A percentile compares a stretch with the other conserved stretches of the same genome.
phyloP scores from a whole-genome alignment of 2,797 vertebrate species.

The Austrolebias charrua region DNA sequence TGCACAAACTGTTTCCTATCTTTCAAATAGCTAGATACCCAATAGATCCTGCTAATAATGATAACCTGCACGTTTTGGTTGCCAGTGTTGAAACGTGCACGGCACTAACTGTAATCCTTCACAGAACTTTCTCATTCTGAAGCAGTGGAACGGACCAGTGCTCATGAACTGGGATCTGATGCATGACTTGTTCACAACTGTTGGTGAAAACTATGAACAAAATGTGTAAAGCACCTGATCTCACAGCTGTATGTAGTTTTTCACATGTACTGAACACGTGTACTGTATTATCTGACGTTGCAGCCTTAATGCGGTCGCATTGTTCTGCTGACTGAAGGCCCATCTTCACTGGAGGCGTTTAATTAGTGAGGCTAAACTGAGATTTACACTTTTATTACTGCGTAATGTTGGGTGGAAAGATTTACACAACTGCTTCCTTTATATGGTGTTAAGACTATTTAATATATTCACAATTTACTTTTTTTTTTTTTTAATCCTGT shows the following conservation, averaged over 20 bases:
- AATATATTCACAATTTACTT: not conserved
- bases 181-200: too few species aligned
- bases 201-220: not conserved
- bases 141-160: too few species aligned
- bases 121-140: too few species aligned
- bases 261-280: not conserved
- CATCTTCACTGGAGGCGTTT: not conserved
- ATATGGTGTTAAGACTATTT: not conserved
- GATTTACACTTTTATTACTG: slow-evolving; percentile 54
- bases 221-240: not conserved
- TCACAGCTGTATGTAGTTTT: not conserved
- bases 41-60: too few species aligned
- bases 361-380: not conserved
- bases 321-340: not conserved
- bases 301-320: slow-evolving; percentile 31
- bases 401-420: slow-evolving; percentile 11
- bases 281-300: slow-evolving; percentile 18
- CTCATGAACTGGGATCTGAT: too few species aligned
- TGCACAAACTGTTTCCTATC: too few species aligned
- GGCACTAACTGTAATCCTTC: too few species aligned
- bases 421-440: not conserved
- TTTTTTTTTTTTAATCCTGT: not conserved
- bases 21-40: too few species aligned
- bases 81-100: too few species aligned
- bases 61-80: too few species aligned